phyloP scores from a whole-genome alignment of 2,113 vertebrate genomes.

The Scytalopus superciliaris region DNA sequence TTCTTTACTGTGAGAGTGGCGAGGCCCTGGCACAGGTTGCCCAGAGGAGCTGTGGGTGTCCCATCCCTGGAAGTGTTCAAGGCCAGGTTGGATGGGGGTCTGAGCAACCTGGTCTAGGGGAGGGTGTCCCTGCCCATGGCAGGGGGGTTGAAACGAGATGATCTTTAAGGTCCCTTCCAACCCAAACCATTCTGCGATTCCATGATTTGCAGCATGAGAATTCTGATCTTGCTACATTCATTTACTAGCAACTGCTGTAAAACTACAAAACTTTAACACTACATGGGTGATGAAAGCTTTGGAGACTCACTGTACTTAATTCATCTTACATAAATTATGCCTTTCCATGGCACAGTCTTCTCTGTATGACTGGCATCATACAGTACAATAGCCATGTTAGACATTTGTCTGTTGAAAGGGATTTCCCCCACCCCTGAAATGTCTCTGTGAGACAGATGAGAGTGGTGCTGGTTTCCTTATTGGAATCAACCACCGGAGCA shows the following conservation, averaged over 20 bases:
- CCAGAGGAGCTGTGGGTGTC: background rate
- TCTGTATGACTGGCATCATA: fast-evolving
- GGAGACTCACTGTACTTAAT: background rate
- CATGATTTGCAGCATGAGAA: background rate
- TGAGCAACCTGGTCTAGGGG: background rate
- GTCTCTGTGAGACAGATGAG: background rate
- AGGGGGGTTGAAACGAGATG: background rate
- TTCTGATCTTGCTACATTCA: background rate
- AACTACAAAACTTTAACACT: background rate
- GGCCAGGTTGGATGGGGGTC: background rate
- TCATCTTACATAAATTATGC: background rate
- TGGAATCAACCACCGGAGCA: background rate
- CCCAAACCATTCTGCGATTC: background rate
- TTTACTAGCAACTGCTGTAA: background rate
- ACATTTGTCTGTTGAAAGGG: background rate
- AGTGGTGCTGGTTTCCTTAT: background rate
- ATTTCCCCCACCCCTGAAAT: background rate
- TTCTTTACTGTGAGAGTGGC: background rate
- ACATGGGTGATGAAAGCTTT: background rate
- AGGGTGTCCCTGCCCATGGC: background rate
- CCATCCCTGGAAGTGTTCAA: background rate
- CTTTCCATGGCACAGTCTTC: background rate
- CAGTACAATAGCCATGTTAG: background rate
- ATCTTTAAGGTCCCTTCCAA: background rate
- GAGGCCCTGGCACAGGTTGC: background rate